These are phyloP conservation scores for Synaphobranchus kaupii DNA, from an alignment of 2,797 vertebrate genomes.

Conservation along the genomic window DNA sequence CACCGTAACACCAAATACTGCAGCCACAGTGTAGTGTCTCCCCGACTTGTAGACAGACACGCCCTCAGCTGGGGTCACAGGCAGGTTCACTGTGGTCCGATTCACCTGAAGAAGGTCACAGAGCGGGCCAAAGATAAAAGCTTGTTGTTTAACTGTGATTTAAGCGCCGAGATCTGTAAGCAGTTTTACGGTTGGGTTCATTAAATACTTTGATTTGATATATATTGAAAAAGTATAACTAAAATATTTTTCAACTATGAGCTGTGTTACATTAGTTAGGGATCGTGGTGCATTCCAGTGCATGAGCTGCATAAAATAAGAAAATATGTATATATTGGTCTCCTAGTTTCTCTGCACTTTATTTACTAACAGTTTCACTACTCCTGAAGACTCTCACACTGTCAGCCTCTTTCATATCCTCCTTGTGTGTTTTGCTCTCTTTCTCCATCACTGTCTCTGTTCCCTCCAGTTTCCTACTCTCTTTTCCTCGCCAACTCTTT, in stretches of 20 bases:
- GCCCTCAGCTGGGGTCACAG: slow-evolving; percentile 55
- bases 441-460: not conserved
- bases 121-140: not conserved
- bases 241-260: too few relatives aligned
- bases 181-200: not conserved
- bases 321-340: too few relatives aligned
- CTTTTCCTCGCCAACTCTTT: not conserved
- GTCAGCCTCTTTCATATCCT: too few relatives aligned
- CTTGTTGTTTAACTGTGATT: slow-evolving; percentile 29
- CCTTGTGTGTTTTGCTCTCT: not conserved
- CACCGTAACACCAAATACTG: slow-evolving; percentile 72
- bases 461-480: too few relatives aligned
- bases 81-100: slow-evolving; percentile 68
- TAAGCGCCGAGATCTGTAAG: slow-evolving; percentile 68
- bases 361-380: too few relatives aligned
- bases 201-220: too few relatives aligned
- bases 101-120: slow-evolving; percentile 60
- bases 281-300: slow-evolving; percentile 53
- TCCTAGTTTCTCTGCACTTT: too few relatives aligned
- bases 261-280: too few relatives aligned
- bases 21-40: slow-evolving; percentile 67
- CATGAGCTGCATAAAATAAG: too few relatives aligned
- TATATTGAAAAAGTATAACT: too few relatives aligned
- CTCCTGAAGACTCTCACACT: not conserved
- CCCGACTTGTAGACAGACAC: slow-evolving; percentile 71